Base-by-base conservation (phyloP, 2,888 invertebrate genomes). In the Thera obeliscata region DNA sequence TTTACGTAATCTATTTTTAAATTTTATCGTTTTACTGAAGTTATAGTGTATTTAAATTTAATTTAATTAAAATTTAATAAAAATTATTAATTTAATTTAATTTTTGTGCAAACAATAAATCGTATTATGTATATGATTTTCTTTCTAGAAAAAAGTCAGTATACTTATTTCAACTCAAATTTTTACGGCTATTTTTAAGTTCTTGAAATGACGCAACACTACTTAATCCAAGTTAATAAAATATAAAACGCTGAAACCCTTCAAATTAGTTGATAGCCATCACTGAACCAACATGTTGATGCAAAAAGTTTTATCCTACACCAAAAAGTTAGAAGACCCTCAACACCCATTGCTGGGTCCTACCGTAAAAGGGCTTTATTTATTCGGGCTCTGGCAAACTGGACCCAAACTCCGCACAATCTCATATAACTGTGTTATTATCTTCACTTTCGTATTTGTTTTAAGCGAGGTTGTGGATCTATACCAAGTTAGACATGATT, bases 271-370 rank as follows among this genome's bases (percentile, higher is more conserved):
- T 61, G 56, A 2, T 50, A 61, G 22, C 50, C n/a, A 35, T 48
- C 38, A 48, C 36, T 58, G 9, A 48, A 43, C 38, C 62, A 73
- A 59, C 56, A 86, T 85, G 85, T 61, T 76, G 72, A 65, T 75
- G 38, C 50, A 79, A 67, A 82, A 78, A 73, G 48, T 85, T 54
- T 73, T 81, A 69, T 71, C 66, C 22, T 76, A 76, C 56, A 66
- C 78, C 2, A 75, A 83, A 75, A 64, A 69, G 3, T 74, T 87
- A 8, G 89, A 89, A 66, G 80, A 88, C 67, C 78, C 83, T 35
- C 72, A 81, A 43, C 72, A 87, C 72, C 90, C 89, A 64, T 80
- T 89, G 69, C 72, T 90, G 64, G 90, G 88, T 1, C 89, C 90
- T 7, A 86, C 83, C 61, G 76, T 90, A 61, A 86, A 80, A 73